phyloP scores from a whole-genome alignment of 2,113 vertebrate species.

The Parotia lawesii region DNA sequence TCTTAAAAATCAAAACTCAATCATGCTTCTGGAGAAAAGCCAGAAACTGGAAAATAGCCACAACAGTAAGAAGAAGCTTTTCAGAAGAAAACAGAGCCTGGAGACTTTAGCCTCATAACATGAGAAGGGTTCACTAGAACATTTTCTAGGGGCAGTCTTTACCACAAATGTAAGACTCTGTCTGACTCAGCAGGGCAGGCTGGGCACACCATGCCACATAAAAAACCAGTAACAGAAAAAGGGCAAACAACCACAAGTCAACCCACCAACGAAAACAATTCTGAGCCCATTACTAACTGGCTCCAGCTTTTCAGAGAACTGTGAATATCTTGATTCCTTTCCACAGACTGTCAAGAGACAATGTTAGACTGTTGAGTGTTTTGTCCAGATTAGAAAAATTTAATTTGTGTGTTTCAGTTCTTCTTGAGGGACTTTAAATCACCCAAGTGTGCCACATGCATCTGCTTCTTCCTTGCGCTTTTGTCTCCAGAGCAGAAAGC shows the following conservation, averaged over 20 bases:
- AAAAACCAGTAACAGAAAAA: neutral
- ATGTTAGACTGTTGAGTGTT: neutral
- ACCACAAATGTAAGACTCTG: neutral
- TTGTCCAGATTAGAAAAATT: neutral
- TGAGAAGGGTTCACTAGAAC: neutral
- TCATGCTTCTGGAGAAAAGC: neutral
- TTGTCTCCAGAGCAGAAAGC: neutral
- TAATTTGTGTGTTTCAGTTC: neutral
- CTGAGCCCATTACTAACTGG: neutral
- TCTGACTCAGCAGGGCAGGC: neutral
- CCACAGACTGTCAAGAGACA: neutral
- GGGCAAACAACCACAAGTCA: neutral
- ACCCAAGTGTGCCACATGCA: neutral
- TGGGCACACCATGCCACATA: fast-evolving
- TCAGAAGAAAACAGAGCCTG: neutral
- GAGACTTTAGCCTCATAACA: neutral
- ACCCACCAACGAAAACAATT: neutral
- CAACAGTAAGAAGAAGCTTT: neutral
- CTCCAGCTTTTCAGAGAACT: neutral
- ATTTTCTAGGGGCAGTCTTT: neutral
- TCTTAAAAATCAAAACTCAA: neutral
- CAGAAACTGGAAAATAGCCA: neutral
- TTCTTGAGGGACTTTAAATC: neutral
- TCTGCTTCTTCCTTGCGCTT: neutral
- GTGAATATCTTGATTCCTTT: neutral